These are phyloP conservation scores for Amorpha juglandis DNA, from an alignment of 2,888 invertebrate genomes.

Conservation along the genomic window DNA sequence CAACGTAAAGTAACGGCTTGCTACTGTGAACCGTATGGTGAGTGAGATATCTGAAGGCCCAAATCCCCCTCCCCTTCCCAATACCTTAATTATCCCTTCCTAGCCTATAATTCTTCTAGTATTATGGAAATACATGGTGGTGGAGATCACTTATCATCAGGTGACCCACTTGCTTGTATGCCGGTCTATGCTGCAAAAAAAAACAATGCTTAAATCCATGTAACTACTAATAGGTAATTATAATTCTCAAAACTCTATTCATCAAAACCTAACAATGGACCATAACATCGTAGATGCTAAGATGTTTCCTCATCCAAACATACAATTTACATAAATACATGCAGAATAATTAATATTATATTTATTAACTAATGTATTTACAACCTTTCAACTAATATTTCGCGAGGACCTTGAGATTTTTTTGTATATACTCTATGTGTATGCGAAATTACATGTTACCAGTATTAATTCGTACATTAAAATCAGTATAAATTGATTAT, in stretches of 20 bases:
- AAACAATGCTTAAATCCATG: no score
- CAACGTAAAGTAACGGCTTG: no score
- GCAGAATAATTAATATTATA: constrained; percentile 33
- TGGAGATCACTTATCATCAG: no score
- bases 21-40: no score
- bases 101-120: no score
- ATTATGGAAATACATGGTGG: no score
- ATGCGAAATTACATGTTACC: constrained; percentile 43
- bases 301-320: constrained; percentile 9
- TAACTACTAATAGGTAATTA: no score
- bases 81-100: no score
- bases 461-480: constrained; percentile 38
- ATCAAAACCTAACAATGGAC: neutral
- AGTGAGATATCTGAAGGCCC: no score
- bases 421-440: constrained; percentile 35
- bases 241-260: neutral
- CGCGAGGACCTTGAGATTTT: constrained; percentile 41
- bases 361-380: constrained; percentile 43
- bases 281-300: neutral
- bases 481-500: constrained; percentile 52
- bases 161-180: no score
- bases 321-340: constrained; percentile 26
- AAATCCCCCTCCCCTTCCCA: no score
- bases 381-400: constrained; percentile 41
- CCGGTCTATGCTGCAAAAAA: no score